Evolutionary conservation across 1,140 invertebrate species (phyloP), one percentile per base, ranked within the genome.

Genomic region (Arion vulgaris): DNA sequence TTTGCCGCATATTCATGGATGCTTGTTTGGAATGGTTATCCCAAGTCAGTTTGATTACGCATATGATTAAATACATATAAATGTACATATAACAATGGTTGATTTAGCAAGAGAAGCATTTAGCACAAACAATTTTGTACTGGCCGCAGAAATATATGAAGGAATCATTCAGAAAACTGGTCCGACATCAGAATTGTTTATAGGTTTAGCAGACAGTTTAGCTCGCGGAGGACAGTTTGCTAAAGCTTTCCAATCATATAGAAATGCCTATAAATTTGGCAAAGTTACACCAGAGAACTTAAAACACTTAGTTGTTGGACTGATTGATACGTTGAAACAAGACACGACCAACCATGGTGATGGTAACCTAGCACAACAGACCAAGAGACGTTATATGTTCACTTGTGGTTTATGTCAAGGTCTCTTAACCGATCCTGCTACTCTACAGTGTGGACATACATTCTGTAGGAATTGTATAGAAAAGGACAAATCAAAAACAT

Each of bases 341-440:
- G 87, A 90, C 28, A 79, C 79, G 28, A 23, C 32, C 32, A 75
- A 75, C 84, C 26, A 80, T 23, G 53, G 53, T 68, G n/a, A n/a
- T n/a, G n/a, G n/a, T n/a, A n/a, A n/a, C n/a, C n/a, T n/a, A n/a
- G 15, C 26, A 4, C 28, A 49, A 36, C 28, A 66, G 23, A 86
- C 85, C 75, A 87, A 86, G 79, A 86, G 86, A 83, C 82, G 73
- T n/a, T 87, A 90, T 82, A 87, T 90, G 76, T 94, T 95, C 85
- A 92, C 93, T 0, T 97, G 96, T 88, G 93, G 94, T 0, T 89
- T 94, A 1, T 97, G 96, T 92, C 93, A 94, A 82, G 94, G 95
- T 23, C 93, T 96, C 11, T 91, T 96, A 23, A 93, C 93, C 45
- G 94, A 94, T 41, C 96, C 96, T 13, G 94, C 96, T 38, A 96